Base-by-base conservation (phyloP, 1,140 invertebrate species). In the Dendrolimus punctatus region DNA sequence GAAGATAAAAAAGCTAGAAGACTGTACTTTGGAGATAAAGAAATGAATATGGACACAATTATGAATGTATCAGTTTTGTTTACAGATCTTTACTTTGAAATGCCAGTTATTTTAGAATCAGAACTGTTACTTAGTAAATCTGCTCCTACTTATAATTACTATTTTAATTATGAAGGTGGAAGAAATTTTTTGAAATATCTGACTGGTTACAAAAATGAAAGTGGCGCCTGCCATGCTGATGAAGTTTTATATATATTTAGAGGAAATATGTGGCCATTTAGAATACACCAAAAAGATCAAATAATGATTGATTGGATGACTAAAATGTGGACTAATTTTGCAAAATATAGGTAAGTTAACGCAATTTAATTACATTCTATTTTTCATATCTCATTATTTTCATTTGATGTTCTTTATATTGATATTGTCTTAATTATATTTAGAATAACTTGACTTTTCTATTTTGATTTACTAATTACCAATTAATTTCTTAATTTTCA, bases 241-340 rank as follows among this genome's bases (percentile, higher is more conserved):
- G 58, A 60, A 49, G 23, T 60, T 23, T 23, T 60, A 3, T 60
- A 60, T 37, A 39, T 51, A 8, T 60, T 60, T 38, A 44, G 49
- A 4, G 41, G 39, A 4, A n/a, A 23, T 5, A 39, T 55, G 8
- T 10, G 6, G 39, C 53, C 50, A 5, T 60, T 37, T 38, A 45
- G 8, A 52, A 41, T 55, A 3, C 49, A 47, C 9, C 6, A 48
- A 6, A 41, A 55, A 48, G 57, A 59, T 37, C 44, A 55, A 49
- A 46, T 5, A 36, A 23, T 60, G 5, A 52, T 60, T 39, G 46
- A 55, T 47, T 49, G 48, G 53, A 8, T 60, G 48, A 53, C 58
- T 40, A 49, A 48, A 60, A 48, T 60, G 42, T 55, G 49, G 10
- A 55, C 53, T 2, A 60, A 60, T 43, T 60, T 55, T 55, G 58